A percentile compares a stretch with the other conserved stretches of the same genome.
Conservation (phyloP, 2,888 invertebrate species). For the Flexamia atlantica region DNA sequence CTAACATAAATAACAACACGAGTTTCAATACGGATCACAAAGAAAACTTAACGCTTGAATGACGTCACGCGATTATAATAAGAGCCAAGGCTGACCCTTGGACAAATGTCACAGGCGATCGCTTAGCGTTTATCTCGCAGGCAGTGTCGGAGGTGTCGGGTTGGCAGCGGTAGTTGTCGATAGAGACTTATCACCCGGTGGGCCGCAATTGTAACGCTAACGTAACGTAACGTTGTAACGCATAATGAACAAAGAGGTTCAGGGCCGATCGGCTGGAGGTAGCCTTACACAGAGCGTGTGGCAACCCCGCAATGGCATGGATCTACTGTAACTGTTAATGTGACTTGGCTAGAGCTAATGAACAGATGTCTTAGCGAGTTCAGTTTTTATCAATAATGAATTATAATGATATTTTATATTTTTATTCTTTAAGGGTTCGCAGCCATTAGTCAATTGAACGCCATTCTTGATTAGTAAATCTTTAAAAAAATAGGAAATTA, state of each 20-base stretch:
- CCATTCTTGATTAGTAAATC: too few species aligned
- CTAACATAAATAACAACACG: too few species aligned
- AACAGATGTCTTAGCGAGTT: too few species aligned
- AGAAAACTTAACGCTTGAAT: neutral
- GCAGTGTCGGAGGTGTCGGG: neutral
- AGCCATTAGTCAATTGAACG: too few species aligned
- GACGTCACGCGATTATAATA: slow-evolving; percentile 16
- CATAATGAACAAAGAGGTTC: slow-evolving; percentile 9
- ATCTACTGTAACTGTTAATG: neutral
- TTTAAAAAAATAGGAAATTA: too few species aligned
- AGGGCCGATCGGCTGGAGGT: slow-evolving; percentile 4
- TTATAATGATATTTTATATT: too few species aligned
- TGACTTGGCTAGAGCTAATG: neutral
- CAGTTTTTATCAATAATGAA: too few species aligned
- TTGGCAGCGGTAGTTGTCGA: slow-evolving; percentile 14
- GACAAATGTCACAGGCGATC: neutral
- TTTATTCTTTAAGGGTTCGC: too few species aligned
- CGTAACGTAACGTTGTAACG: slow-evolving; percentile 3
- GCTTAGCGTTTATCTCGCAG: neutral
- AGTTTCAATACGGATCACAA: neutral
- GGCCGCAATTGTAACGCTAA: slow-evolving; percentile 4
- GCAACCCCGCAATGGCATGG: neutral
- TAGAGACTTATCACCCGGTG: slow-evolving; percentile 14
- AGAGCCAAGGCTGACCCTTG: slow-evolving; percentile 11
- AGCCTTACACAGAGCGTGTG: slow-evolving; percentile 3